Base-by-base conservation (phyloP, 2,888 invertebrate species). In the Dicycla oo region DNA sequence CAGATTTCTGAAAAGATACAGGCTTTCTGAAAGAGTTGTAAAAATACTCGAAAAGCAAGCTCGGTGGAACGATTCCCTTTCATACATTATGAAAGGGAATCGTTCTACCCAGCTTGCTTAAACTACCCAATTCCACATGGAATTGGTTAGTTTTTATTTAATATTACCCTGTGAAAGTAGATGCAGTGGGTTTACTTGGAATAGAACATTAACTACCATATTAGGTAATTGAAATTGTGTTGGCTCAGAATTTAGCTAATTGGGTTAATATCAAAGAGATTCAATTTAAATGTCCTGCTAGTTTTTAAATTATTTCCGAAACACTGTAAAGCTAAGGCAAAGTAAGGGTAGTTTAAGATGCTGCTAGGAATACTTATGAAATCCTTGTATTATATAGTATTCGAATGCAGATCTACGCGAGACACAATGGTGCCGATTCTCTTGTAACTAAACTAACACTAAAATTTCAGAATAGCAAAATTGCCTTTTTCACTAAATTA, bases 1-100 rank as follows among this genome's bases (percentile, higher is more conserved):
- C n/a, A 47, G 67, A 60, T 56, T 23, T 43, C 62, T 78, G 63
- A 73, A 82, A 69, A 74, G 66, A 78, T 57, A 51, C 54, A 30
- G 6, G 38, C 15, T 15, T n/a, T n/a, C 4, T 78, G 57, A 78
- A 60, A 67, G 62, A 60, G 47, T 30, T 26, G 34, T 43, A 30
- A 67, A 47, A 66, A 62, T n/a, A 30, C 10, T 34, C n/a, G 13
- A n/a, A 18, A 38, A 58, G 30, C 26, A 47, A 70, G 11, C 7
- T 51, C 23, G 13, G 49, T n/a, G 40, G 11, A 49, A 62, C 26
- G 58, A 23, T n/a, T 57, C 18, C 30, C 23, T 57, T 49, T 69
- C 47, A 63, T 40, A 15, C 15, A 18, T n/a, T n/a, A n/a, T n/a
- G n/a, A n/a, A n/a, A n/a, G n/a, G n/a, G n/a, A n/a, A n/a, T n/a